Evolutionary conservation across 2,113 vertebrate genomes (phyloP).

Genomic region (Nothoprocta perdicaria): DNA sequence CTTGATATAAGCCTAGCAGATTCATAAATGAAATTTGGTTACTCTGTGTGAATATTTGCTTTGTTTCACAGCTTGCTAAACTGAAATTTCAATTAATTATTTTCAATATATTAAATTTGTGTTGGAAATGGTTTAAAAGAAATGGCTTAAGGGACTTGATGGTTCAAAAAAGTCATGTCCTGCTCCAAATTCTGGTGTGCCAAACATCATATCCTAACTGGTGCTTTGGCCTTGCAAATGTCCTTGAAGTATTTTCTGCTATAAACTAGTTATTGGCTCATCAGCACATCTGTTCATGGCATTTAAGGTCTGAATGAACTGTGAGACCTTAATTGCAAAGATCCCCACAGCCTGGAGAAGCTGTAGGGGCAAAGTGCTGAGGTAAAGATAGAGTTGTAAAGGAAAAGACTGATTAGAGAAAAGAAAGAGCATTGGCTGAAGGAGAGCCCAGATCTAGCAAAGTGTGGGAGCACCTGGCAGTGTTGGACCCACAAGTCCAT

Average conservation of each 20-base stretch:
- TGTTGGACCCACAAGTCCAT: rapidly evolving
- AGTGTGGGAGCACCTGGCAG: not conserved
- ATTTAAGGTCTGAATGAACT: not conserved
- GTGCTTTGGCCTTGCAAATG: not conserved
- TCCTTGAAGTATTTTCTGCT: not conserved
- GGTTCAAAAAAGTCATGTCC: not conserved
- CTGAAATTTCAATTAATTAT: not conserved
- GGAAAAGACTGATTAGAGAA: not conserved
- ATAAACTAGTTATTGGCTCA: not conserved
- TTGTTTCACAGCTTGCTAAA: not conserved
- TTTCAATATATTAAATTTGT: not conserved
- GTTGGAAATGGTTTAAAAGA: not conserved
- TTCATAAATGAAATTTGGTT: not conserved
- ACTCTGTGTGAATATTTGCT: not conserved
- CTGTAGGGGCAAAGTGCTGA: not conserved
- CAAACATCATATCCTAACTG: not conserved
- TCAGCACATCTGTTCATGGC: not conserved
- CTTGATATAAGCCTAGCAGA: not conserved
- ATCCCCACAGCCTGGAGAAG: not conserved
- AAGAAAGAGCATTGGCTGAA: not conserved
- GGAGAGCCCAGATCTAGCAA: not conserved
- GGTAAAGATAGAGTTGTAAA: not conserved
- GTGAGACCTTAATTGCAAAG: not conserved
- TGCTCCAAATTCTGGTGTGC: not conserved
- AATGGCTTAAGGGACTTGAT: not conserved